Evolutionary conservation across 1,140 invertebrate species (phyloP).

Genomic region (Chelonus insularis): DNA sequence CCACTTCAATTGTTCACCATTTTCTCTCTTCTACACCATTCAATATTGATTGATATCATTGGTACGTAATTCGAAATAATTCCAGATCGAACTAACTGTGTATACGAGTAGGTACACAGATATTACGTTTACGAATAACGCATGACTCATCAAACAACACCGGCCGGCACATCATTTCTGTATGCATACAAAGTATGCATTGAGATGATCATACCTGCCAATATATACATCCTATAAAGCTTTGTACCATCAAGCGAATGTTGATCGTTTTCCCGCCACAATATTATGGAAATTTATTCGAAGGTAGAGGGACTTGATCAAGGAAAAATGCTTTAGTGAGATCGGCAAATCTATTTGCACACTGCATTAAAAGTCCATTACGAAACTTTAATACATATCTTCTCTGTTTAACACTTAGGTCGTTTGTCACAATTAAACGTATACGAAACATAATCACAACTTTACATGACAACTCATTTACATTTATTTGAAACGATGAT

Average conservation of each 20-base stretch:
- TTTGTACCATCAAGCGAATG: conserved; percentile 19
- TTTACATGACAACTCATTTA: neutral
- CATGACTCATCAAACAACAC: neutral
- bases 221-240: neutral
- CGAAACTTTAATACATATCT: neutral
- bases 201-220: neutral
- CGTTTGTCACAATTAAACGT: neutral
- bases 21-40: conserved; percentile 18
- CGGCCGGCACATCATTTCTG: neutral
- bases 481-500: neutral
- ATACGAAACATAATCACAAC: neutral
- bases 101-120: neutral
- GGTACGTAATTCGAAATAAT: conserved; percentile 44
- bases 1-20: conserved; percentile 11
- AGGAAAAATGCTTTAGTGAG: neutral
- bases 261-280: conserved; percentile 3
- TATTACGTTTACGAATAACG: neutral
- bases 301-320: conserved; percentile 6
- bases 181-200: neutral
- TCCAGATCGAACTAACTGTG: conserved; percentile 27
- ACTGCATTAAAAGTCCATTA: conserved; percentile 27
- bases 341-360: conserved; percentile 23
- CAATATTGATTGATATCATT: conserved; percentile 41
- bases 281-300: conserved; percentile 28
- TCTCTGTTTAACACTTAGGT: neutral